These are phyloP conservation scores for Eurois occulta DNA, from an alignment of 2,888 invertebrate species.

Conservation along the genomic window DNA sequence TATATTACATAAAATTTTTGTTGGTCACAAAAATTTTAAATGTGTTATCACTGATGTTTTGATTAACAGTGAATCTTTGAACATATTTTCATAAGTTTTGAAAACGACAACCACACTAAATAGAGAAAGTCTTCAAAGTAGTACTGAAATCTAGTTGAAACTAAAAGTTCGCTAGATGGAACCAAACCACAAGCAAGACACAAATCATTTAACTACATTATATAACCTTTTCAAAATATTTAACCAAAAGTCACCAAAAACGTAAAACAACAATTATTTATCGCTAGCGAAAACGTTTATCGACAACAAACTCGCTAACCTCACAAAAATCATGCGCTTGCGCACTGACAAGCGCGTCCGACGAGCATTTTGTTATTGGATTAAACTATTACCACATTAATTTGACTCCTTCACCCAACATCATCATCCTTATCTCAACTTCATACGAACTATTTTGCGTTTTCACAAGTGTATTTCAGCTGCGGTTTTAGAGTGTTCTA, in stretches of 20 bases:
- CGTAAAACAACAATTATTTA: neutral
- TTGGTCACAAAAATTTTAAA: neutral
- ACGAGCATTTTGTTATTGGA: conserved; percentile 74
- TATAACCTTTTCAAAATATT: neutral
- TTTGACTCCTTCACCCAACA: neutral
- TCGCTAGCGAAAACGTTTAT: conserved; percentile 47
- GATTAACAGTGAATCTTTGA: neutral
- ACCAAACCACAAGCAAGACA: neutral
- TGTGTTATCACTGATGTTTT: neutral
- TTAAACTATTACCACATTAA: conserved; percentile 69
- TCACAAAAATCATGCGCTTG: conserved; percentile 66
- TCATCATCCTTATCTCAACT: conserved; percentile 13
- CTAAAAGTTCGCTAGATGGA: neutral
- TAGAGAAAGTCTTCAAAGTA: neutral
- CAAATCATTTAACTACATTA: neutral
- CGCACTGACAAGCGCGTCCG: conserved; percentile 71
- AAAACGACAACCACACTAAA: neutral
- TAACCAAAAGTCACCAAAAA: neutral
- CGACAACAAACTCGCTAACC: conserved; percentile 46
- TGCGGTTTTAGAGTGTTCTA: conserved; percentile 65
- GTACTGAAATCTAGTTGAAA: neutral
- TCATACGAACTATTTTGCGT: conserved; percentile 40
- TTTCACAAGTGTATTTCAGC: conserved; percentile 29
- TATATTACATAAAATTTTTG: neutral
- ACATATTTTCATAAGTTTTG: neutral